phyloP scores from a whole-genome alignment of 2,888 invertebrate genomes.

The Drosophila multiciliata region DNA sequence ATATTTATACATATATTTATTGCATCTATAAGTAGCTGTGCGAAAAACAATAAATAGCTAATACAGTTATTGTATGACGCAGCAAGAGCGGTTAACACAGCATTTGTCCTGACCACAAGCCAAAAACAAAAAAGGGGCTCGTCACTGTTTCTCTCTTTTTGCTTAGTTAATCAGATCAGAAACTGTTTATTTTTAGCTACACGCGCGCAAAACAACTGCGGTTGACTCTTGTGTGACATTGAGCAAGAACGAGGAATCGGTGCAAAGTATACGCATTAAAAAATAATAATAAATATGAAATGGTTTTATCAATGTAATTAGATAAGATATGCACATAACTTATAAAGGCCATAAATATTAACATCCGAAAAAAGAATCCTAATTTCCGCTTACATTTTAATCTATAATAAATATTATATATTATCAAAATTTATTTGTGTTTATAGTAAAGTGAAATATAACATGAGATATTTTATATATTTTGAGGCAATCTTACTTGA shows the following conservation, averaged over 20 bases:
- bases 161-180: conserved; percentile 1
- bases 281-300: background rate
- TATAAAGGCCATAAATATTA: background rate
- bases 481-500: background rate
- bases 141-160: conserved; percentile 20
- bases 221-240: conserved; percentile 34
- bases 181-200: conserved; percentile 36
- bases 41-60: conserved; percentile 24
- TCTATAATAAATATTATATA: background rate
- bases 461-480: background rate
- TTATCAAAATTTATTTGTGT: background rate
- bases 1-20: conserved; percentile 6
- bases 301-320: background rate
- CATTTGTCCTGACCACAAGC: conserved; percentile 66
- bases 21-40: background rate
- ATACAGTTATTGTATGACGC: conserved; percentile 22
- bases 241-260: conserved; percentile 4
- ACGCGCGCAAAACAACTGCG: conserved; percentile 4
- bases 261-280: background rate
- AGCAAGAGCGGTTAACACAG: background rate
- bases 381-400: background rate
- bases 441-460: background rate
- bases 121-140: conserved; percentile 49
- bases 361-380: background rate
- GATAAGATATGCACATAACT: background rate